phyloP scores from a whole-genome alignment of 2,113 vertebrate species.

The Dascyllus trimaculatus region DNA sequence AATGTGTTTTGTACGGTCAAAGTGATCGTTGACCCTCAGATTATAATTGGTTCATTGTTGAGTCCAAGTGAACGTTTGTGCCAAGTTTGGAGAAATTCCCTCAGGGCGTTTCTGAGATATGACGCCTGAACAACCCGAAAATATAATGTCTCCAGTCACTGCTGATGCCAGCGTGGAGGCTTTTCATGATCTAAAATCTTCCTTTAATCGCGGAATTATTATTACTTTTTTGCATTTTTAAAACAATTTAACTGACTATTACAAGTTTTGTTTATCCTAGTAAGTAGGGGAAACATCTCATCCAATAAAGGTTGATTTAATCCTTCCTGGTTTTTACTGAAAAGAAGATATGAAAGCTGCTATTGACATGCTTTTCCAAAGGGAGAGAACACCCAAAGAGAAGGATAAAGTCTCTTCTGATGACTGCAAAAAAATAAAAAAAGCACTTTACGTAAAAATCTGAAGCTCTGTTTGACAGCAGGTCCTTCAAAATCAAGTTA shows the following conservation, averaged over 20 bases:
- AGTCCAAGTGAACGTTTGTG: no score
- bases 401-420: slow-evolving; percentile 18
- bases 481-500: slow-evolving; percentile 64
- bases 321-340: slow-evolving; percentile 20
- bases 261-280: slow-evolving; percentile 4
- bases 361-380: slow-evolving; percentile 34
- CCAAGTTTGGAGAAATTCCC: no score
- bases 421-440: slow-evolving; percentile 26
- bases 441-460: slow-evolving; percentile 45
- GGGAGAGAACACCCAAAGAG: slow-evolving; percentile 6
- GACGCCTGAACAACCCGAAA: no score
- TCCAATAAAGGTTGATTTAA: slow-evolving; percentile 22
- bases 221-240: background rate
- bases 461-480: slow-evolving; percentile 32
- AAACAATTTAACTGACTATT: background rate
- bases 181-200: background rate
- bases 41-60: no score
- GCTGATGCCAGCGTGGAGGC: no score
- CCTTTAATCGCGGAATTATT: background rate
- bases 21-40: no score
- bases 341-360: slow-evolving; percentile 20
- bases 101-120: no score
- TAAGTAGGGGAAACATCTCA: background rate
- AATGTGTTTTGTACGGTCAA: no score
- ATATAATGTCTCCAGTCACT: no score